Evolutionary conservation across 2,113 vertebrate species (phyloP).

Genomic region (Centropus bengalensis): DNA sequence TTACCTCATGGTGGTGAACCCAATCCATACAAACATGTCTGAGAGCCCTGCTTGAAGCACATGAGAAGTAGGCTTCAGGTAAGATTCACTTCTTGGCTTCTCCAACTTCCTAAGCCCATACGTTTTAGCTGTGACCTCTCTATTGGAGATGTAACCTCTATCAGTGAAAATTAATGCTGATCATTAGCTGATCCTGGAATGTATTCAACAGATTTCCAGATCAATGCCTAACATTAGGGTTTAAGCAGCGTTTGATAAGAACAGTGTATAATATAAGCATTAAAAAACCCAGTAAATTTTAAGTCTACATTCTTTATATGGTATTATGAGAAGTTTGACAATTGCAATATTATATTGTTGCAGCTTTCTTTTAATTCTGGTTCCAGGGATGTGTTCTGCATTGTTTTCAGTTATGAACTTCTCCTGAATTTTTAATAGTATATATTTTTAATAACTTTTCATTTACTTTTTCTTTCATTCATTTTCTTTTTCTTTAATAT

Average conservation of each 20-base stretch:
- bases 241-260: background rate
- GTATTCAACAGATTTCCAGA: background rate
- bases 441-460: background rate
- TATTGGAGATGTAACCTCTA: background rate
- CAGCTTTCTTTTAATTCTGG: background rate
- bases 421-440: background rate
- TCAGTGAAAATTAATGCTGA: background rate
- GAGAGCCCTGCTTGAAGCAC: background rate
- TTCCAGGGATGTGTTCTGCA: background rate
- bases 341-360: background rate
- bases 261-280: background rate
- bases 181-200: background rate
- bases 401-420: background rate
- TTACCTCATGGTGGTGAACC: background rate
- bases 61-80: background rate
- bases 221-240: background rate
- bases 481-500: background rate
- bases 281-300: background rate
- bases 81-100: background rate
- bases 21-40: fast-evolving
- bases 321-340: background rate
- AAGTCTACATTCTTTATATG: background rate
- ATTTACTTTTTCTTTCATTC: background rate
- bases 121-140: background rate
- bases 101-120: background rate